Conservation (phyloP, 64 coral and sea anemone species). For the Actinia tenebrosa region DNA sequence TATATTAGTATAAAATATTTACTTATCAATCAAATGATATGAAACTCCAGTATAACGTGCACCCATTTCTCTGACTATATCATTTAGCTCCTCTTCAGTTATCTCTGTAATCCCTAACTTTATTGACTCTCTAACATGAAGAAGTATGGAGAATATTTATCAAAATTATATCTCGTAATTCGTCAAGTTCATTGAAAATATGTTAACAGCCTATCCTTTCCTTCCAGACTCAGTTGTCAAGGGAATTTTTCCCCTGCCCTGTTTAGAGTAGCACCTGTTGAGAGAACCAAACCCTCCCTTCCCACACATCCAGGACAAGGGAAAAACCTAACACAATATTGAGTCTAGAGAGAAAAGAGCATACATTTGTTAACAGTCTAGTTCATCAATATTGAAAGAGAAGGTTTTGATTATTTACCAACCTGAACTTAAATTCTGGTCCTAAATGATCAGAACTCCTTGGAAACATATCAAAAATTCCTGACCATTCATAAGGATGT, state of each 20-base stretch:
- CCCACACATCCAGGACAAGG: no score
- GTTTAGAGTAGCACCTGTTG: no score
- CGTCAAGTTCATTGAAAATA: no score
- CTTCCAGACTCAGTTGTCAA: no score
- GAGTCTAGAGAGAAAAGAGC: no score
- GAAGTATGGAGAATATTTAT: no score
- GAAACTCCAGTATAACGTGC: slow-evolving; percentile 53
- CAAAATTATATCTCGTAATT: no score
- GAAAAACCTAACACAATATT: no score
- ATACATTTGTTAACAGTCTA: no score
- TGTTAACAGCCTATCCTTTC: no score
- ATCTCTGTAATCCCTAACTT: slow-evolving; percentile 69
- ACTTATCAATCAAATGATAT: slow-evolving; percentile 90
- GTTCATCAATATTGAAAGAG: not conserved
- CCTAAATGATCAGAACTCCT: slow-evolving; percentile 61
- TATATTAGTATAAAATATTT: slow-evolving; percentile 4
- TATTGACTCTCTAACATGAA: slow-evolving; percentile 61
- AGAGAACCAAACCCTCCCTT: no score
- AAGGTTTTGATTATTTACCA: not conserved
- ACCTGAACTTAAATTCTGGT: slow-evolving; percentile 90
- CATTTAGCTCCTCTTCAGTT: slow-evolving; percentile 50
- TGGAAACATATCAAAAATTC: slow-evolving; percentile 83
- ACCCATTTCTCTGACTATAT: slow-evolving; percentile 69
- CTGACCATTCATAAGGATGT: slow-evolving; percentile 77
- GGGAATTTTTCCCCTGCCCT: no score